Percentiles rank a stretch among this genome's conserved stretches.
Conservation (phyloP, 1,140 invertebrate species). For the Zaprionus capensis region DNA sequence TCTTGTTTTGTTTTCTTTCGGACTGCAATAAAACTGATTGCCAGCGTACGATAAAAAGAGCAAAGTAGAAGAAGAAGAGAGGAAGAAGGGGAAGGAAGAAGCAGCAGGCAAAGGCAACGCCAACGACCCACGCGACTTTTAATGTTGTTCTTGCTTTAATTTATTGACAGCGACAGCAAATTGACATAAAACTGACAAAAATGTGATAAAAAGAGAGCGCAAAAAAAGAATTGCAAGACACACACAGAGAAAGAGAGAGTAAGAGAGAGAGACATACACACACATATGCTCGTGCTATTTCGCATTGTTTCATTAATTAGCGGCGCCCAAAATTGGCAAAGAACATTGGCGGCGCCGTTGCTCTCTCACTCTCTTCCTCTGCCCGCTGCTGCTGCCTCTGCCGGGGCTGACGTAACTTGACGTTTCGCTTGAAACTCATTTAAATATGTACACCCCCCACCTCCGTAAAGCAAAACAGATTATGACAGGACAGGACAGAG, state of each 20-base stretch:
- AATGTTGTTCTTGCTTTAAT: slow-evolving; percentile 42
- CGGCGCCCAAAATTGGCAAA: slow-evolving; percentile 50
- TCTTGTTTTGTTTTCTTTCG: slow-evolving; percentile 18
- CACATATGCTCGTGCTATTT: slow-evolving; percentile 27
- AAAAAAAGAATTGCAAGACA: slow-evolving; percentile 16
- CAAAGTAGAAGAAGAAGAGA: neutral
- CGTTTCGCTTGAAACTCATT: slow-evolving; percentile 58
- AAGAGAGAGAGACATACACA: neutral
- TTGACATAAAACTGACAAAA: slow-evolving; percentile 54
- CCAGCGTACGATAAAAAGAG: slow-evolving; percentile 34
- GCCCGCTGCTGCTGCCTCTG: neutral
- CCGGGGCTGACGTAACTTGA: slow-evolving; percentile 48
- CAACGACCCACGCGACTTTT: slow-evolving; percentile 43
- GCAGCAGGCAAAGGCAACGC: neutral
- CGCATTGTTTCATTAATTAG: slow-evolving; percentile 56
- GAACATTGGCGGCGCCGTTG: slow-evolving; percentile 43
- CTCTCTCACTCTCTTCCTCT: neutral
- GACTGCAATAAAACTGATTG: slow-evolving; percentile 49
- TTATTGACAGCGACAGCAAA: slow-evolving; percentile 51
- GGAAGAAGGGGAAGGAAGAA: neutral
- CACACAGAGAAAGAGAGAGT: neutral
- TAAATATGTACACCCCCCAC: slow-evolving; percentile 37
- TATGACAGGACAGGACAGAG: slow-evolving; percentile 38
- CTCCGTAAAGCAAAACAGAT: slow-evolving; percentile 38
- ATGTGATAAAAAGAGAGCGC: slow-evolving; percentile 21